Evolutionary conservation across 2,888 invertebrate genomes (phyloP).

Genomic region (Plebejus argus): DNA sequence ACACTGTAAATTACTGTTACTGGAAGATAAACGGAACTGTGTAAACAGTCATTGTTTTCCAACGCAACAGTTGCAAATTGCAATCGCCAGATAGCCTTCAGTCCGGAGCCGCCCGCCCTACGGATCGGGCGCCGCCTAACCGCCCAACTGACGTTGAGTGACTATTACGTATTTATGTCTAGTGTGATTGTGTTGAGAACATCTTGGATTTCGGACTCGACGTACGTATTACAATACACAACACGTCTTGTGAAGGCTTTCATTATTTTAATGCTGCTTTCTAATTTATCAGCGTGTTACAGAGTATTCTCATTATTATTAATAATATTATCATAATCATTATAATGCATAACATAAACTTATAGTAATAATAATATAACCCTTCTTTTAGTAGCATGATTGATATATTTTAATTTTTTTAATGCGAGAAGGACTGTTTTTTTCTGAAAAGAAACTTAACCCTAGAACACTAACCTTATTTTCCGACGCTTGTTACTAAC

Average conservation of each 20-base stretch:
- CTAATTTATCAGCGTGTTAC: background rate
- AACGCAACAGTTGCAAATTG: slow-evolving; percentile 38
- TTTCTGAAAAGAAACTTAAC: too few species aligned
- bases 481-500: too few species aligned
- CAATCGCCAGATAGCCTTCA: slow-evolving; percentile 33
- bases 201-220: slow-evolving; percentile 12
- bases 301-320: background rate
- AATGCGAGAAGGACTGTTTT: too few species aligned
- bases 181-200: slow-evolving; percentile 35
- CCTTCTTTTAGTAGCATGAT: too few species aligned
- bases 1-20: slow-evolving; percentile 11
- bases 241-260: background rate
- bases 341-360: too few species aligned
- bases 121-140: slow-evolving; percentile 46
- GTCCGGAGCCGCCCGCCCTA: slow-evolving; percentile 48
- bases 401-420: too few species aligned
- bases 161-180: slow-evolving; percentile 33
- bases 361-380: too few species aligned
- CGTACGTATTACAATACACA: slow-evolving; percentile 17
- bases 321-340: too few species aligned
- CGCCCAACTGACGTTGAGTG: slow-evolving; percentile 15
- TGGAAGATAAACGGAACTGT: slow-evolving; percentile 25
- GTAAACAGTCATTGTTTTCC: slow-evolving; percentile 35
- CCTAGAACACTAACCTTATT: too few species aligned
- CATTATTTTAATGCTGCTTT: too few species aligned